These are phyloP conservation scores for Dimorphilus gyrociliatus DNA, from an alignment of 2,888 invertebrate genomes.

Conservation along the genomic window DNA sequence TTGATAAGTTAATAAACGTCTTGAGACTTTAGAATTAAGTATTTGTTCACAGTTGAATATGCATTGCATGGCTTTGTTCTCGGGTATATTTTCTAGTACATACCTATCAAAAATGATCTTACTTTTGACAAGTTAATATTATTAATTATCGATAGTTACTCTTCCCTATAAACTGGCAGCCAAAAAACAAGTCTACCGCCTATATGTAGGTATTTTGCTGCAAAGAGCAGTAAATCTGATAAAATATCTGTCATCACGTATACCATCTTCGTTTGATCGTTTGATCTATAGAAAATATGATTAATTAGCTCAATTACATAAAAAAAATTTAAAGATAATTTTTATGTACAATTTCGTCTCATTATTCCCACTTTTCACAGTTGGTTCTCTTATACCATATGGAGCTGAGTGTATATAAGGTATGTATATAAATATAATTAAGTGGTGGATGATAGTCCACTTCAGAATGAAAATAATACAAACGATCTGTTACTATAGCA, in stretches of 20 bases:
- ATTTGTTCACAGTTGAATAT: too few relatives aligned
- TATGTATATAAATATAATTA: neutral
- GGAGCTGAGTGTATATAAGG: constrained; percentile 53
- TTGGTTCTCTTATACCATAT: constrained; percentile 87
- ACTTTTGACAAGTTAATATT: too few relatives aligned
- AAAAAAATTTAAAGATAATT: neutral
- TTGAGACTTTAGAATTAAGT: too few relatives aligned
- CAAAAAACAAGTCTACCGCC: constrained; percentile 78
- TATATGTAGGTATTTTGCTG: constrained; percentile 55
- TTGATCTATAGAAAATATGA: neutral
- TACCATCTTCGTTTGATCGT: constrained; percentile 55
- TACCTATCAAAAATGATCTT: too few relatives aligned
- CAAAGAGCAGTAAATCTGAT: constrained; percentile 64
- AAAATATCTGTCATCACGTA: constrained; percentile 69
- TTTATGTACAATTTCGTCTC: neutral
- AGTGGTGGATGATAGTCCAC: constrained; percentile 1
- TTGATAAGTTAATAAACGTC: too few relatives aligned
- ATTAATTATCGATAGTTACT: too few relatives aligned
- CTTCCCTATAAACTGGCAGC: constrained; percentile 60
- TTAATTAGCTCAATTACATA: neutral
- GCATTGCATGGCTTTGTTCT: too few relatives aligned
- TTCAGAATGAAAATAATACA: constrained; percentile 9
- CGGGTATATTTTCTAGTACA: too few relatives aligned
- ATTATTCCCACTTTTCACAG: constrained; percentile 69
- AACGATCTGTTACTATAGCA: constrained; percentile 78